Conservation (phyloP, 2,113 vertebrate species). For the Nannobrachium achirus region DNA sequence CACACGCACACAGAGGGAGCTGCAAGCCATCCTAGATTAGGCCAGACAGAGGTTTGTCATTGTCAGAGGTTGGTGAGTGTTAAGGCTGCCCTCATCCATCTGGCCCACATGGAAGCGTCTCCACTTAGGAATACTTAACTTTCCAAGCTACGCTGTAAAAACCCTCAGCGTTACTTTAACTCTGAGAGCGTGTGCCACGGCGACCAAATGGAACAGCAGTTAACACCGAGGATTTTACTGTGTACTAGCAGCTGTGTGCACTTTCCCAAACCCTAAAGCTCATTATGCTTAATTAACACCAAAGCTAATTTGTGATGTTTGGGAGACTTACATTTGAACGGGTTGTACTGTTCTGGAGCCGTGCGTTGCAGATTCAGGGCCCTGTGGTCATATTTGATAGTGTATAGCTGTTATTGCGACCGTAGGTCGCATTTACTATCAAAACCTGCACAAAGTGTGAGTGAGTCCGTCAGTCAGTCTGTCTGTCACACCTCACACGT, state of each 20-base stretch:
- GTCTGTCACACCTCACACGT: too few species aligned
- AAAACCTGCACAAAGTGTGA: too few species aligned
- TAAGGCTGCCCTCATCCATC: constrained; percentile 52
- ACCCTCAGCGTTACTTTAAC: too few species aligned
- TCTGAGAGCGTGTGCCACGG: too few species aligned
- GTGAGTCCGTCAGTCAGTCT: too few species aligned
- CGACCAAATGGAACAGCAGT: too few species aligned
- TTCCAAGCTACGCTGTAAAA: constrained; percentile 25
- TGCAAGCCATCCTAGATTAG: constrained; percentile 15
- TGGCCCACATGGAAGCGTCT: constrained; percentile 46
- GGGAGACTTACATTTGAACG: neutral
- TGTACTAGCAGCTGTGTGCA: neutral
- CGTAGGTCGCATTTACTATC: too few species aligned
- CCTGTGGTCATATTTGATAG: too few species aligned
- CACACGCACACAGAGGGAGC: neutral
- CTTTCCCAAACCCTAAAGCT: constrained; percentile 26
- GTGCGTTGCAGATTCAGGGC: neutral
- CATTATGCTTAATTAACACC: constrained; percentile 18
- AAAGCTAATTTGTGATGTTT: neutral
- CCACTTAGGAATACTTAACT: constrained; percentile 35
- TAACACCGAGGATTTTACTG: neutral
- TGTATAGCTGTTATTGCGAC: too few species aligned
- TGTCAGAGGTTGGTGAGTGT: constrained; percentile 29
- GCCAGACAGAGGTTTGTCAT: constrained; percentile 16
- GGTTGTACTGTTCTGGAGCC: neutral